These are phyloP conservation scores for Drosophila seclusa DNA, from an alignment of 2,888 invertebrate genomes.

Conservation along the genomic window DNA sequence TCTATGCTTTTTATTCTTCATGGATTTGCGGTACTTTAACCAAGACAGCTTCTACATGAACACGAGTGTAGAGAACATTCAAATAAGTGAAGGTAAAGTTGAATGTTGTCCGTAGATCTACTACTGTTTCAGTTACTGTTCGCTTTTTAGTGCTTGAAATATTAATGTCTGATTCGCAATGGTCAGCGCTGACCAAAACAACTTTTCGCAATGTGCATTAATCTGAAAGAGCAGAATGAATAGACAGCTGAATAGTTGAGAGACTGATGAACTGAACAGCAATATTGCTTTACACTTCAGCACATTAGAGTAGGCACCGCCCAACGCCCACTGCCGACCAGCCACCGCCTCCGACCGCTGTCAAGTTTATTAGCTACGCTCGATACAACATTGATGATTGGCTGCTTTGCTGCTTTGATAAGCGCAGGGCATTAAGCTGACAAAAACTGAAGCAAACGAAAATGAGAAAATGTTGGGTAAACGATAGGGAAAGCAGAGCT, in stretches of 20 bases:
- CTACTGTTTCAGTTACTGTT: constrained; percentile 11
- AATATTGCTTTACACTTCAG: constrained; percentile 45
- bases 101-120: background rate
- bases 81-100: constrained; percentile 27
- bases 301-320: constrained; percentile 36
- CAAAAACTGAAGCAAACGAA: constrained; percentile 65
- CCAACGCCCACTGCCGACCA: background rate
- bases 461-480: constrained; percentile 51
- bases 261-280: constrained; percentile 39
- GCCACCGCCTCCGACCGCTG: constrained; percentile 17
- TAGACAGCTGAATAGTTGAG: constrained; percentile 25
- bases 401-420: constrained; percentile 68
- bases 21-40: constrained; percentile 8
- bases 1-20: background rate
- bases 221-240: constrained; percentile 41
- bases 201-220: constrained; percentile 66
- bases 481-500: constrained; percentile 20
- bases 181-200: constrained; percentile 27
- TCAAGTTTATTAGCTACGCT: constrained; percentile 73
- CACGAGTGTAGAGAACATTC: constrained; percentile 9
- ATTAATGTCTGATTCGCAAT: constrained; percentile 50
- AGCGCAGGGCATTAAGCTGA: constrained; percentile 75
- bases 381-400: constrained; percentile 75
- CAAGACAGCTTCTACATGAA: constrained; percentile 32
- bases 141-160: constrained; percentile 53